A percentile compares a stretch with the other conserved stretches of the same genome.
Evolutionary conservation across 2,113 vertebrate species (phyloP).

Genomic region (Grus americana): DNA sequence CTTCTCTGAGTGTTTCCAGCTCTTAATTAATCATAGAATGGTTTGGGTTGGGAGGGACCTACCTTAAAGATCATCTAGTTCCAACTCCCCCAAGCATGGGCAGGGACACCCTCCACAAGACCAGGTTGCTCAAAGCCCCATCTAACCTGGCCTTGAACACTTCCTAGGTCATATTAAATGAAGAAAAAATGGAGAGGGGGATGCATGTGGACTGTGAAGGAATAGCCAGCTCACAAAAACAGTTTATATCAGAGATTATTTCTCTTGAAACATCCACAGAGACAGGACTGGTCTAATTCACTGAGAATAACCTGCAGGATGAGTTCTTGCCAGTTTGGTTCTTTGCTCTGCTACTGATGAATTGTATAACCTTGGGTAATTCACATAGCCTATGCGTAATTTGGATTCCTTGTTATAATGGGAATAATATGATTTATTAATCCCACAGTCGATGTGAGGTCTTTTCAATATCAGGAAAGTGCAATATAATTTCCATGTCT

Average conservation of each 20-base stretch:
- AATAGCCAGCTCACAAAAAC: background rate
- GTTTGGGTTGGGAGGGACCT: no score
- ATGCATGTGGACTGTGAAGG: background rate
- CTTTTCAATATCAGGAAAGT: constrained; percentile 16
- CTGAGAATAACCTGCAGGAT: background rate
- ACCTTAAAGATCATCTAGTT: no score
- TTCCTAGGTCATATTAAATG: background rate
- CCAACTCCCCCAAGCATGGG: no score
- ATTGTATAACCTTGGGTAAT: background rate
- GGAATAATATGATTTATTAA: constrained; percentile 39
- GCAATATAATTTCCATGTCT: constrained; percentile 39
- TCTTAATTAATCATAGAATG: background rate
- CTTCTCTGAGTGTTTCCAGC: background rate
- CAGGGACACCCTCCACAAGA: no score
- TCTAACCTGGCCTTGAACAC: no score
- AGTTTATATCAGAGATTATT: background rate
- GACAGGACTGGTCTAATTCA: background rate
- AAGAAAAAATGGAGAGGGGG: background rate
- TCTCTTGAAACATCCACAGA: background rate
- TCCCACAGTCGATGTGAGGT: background rate
- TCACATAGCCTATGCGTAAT: background rate
- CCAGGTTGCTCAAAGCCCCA: no score
- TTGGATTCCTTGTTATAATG: background rate
- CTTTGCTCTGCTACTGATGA: background rate
- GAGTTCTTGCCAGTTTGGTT: background rate